phyloP scores from a whole-genome alignment of 2,797 vertebrate genomes.

The Novumbra hubbsi region DNA sequence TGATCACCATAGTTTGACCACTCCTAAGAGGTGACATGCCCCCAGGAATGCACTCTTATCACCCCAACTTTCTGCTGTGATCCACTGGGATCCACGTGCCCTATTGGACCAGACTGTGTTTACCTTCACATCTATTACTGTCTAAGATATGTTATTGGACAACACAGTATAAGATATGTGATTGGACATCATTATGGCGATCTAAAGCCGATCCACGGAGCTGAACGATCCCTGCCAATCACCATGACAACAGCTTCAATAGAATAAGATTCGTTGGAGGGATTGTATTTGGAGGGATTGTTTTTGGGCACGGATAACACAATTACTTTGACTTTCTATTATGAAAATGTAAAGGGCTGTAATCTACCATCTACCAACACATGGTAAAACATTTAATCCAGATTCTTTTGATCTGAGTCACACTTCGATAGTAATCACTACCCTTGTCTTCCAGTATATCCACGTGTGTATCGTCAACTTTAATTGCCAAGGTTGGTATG shows the following conservation, averaged over 20 bases:
- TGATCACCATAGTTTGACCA: slow-evolving; percentile 16
- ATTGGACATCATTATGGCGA: not conserved
- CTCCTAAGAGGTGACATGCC: slow-evolving; percentile 7
- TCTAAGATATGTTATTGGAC: slow-evolving; percentile 1
- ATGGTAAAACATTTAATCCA: slow-evolving; percentile 21
- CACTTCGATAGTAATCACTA: slow-evolving; percentile 10
- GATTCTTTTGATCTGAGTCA: slow-evolving; percentile 36
- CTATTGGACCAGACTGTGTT: not conserved
- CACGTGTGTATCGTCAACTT: slow-evolving; percentile 15
- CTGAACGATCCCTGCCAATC: not conserved
- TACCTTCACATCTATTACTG: not conserved
- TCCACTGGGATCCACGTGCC: slow-evolving; percentile 15
- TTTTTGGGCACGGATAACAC: slow-evolving; percentile 30
- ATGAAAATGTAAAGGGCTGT: slow-evolving; percentile 52
- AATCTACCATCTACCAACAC: slow-evolving; percentile 37
- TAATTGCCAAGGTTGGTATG: slow-evolving; percentile 23
- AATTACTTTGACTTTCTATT: not conserved
- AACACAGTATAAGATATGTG: slow-evolving; percentile 1
- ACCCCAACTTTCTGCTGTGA: slow-evolving; percentile 47
- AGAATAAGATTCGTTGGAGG: not conserved
- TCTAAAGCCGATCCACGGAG: not conserved
- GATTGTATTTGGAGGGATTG: slow-evolving; percentile 24
- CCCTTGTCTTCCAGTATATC: slow-evolving; percentile 34
- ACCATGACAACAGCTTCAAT: slow-evolving; percentile 10
- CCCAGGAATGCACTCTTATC: slow-evolving; percentile 4